These are phyloP conservation scores for Oopsacas minuta DNA, from an alignment of 37 sponge, comb jelly and placozoan genomes.

Conservation along the genomic window DNA sequence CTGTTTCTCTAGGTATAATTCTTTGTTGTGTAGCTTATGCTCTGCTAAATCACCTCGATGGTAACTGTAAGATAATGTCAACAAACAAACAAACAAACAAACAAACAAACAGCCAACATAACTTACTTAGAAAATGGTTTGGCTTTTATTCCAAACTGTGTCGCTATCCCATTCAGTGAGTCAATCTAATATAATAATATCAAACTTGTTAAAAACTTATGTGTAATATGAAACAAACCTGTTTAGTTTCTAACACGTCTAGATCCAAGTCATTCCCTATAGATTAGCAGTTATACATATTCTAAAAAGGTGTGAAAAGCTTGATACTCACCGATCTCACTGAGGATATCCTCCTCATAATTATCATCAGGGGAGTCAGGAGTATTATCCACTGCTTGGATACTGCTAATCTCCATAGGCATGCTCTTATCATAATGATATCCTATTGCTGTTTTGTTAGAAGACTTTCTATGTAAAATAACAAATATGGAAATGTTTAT, in stretches of 20 bases:
- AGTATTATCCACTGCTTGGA: too few relatives aligned
- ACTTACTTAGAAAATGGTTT: background rate
- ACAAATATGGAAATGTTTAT: background rate
- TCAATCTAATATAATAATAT: conserved; percentile 18
- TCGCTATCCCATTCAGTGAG: background rate
- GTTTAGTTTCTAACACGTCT: background rate
- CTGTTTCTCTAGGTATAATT: background rate
- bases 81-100: too few relatives aligned
- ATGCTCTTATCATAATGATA: conserved; percentile 50
- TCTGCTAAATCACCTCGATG: background rate
- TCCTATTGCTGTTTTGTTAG: conserved; percentile 45
- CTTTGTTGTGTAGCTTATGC: background rate
- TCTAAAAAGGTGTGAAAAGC: background rate
- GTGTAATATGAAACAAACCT: background rate
- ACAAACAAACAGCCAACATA: too few relatives aligned
- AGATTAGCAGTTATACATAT: background rate
- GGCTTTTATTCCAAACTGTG: background rate
- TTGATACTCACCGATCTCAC: background rate
- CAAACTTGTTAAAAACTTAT: background rate
- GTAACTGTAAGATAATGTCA: too few relatives aligned
- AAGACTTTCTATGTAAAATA: conserved; percentile 20
- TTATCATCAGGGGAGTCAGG: background rate
- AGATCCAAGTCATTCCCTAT: background rate
- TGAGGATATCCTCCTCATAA: background rate
- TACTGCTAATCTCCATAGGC: too few relatives aligned